Evolutionary conservation across 2,797 vertebrate species (phyloP), one percentile per base, ranked within the genome.

Genomic region (Siniperca obscura): DNA sequence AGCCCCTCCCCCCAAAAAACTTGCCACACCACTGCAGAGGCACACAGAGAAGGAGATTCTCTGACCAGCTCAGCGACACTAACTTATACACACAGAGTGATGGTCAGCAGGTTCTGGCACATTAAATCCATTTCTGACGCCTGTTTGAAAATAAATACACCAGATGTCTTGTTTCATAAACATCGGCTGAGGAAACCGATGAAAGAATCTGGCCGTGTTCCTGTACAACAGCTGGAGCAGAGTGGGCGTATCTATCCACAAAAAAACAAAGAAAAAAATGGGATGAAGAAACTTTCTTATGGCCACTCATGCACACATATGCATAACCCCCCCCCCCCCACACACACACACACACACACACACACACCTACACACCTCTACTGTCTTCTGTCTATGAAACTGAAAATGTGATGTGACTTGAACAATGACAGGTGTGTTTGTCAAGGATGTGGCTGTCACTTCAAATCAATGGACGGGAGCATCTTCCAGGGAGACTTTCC

Each of bases 341-440:
- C 14, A 19, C 57, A 57, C 55, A 71, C 69, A 62, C 68, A 85
- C 19, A 84, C 71, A 85, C 62, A 66, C 71, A 76, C 55, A 74
- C 83, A 86, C 78, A 81, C 77, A 78, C 80, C 66, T 74, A 67
- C 87, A 90, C 89, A 92, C 85, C 86, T 86, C 83, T 46, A 56
- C 90, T 75, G 86, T 84, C 86, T 89, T 73, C 87, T 73, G 73
- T 91, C 90, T 90, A 81, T 85, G 86, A 81, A 91, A 92, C 82
- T 90, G 92, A 93, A 93, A 94, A 95, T 94, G 91, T 93, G 94
- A 95, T 95, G 93, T 94, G 94, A 95, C 94, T 94, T 86, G 91
- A 92, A 94, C 95, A 93, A 87, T 95, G 95, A 95, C 94, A 96
- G 94, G 95, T 95, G 95, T 93, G 93, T 95, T 95, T 95, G 95